These are phyloP conservation scores for Nemurella pictetii DNA, from an alignment of 2,888 invertebrate genomes.

Conservation along the genomic window DNA sequence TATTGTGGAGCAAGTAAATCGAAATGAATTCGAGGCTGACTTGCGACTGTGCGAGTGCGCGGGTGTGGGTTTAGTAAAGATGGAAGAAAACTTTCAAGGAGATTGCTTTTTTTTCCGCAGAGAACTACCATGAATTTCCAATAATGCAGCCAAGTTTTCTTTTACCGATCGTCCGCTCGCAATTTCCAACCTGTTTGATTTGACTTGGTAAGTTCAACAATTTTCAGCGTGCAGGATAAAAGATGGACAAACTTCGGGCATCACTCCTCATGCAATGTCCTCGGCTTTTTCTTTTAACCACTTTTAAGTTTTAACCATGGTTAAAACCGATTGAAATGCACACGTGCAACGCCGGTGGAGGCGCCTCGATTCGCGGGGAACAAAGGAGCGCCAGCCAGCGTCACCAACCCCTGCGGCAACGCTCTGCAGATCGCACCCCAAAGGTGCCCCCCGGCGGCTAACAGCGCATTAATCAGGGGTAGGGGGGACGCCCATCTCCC, in stretches of 20 bases:
- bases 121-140: conserved; percentile 6
- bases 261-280: background rate
- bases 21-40: background rate
- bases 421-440: background rate
- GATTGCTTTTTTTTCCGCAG: background rate
- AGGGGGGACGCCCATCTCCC: background rate
- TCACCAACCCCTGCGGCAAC: background rate
- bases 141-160: background rate
- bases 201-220: background rate
- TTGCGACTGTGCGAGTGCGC: background rate
- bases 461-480: background rate
- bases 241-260: background rate
- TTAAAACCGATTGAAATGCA: too few species aligned
- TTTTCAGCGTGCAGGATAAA: background rate
- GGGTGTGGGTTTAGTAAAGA: background rate
- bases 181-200: background rate
- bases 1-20: background rate
- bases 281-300: background rate
- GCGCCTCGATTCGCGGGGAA: background rate
- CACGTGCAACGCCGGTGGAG: background rate
- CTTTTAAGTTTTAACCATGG: too few species aligned
- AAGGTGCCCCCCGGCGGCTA: background rate
- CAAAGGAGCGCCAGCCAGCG: background rate
- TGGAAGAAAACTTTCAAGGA: conserved; percentile 2
- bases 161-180: background rate